Evolutionary conservation across 2,797 vertebrate species (phyloP).

Genomic region (Ficedula albicollis): DNA sequence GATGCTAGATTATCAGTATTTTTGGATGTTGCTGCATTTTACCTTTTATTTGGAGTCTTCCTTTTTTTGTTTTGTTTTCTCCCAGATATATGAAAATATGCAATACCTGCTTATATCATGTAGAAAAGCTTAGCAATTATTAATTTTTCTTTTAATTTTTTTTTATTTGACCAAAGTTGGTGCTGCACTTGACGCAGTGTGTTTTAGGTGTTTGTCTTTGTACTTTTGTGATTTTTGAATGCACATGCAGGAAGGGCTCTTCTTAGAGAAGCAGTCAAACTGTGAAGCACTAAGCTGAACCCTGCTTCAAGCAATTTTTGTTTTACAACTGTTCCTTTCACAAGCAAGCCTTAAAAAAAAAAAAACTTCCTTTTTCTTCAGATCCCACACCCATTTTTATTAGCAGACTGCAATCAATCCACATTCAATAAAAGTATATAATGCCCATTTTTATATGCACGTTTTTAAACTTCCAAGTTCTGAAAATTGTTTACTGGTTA

Average conservation of each 20-base stretch:
- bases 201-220: slow-evolving; percentile 83
- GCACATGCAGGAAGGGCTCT: slow-evolving; percentile 85
- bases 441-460: slow-evolving; percentile 91
- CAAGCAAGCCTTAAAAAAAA: slow-evolving; percentile 89
- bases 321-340: slow-evolving; percentile 86
- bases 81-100: slow-evolving; percentile 93
- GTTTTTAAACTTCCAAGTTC: slow-evolving; percentile 89
- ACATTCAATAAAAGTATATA: slow-evolving; percentile 84
- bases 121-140: slow-evolving; percentile 84
- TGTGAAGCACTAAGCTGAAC: slow-evolving; percentile 88
- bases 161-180: slow-evolving; percentile 91
- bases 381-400: slow-evolving; percentile 85
- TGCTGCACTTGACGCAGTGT: slow-evolving; percentile 86
- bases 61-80: slow-evolving; percentile 75
- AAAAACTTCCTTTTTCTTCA: slow-evolving; percentile 83
- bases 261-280: slow-evolving; percentile 87
- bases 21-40: slow-evolving; percentile 88
- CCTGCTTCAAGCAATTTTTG: slow-evolving; percentile 86
- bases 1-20: slow-evolving; percentile 85
- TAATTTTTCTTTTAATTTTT: slow-evolving; percentile 77
- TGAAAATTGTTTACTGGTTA: slow-evolving; percentile 90
- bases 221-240: slow-evolving; percentile 84
- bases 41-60: slow-evolving; percentile 87
- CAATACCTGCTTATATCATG: slow-evolving; percentile 95
- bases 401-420: slow-evolving; percentile 83